phyloP scores from a whole-genome alignment of 2,888 invertebrate species.

The Cataglyphis altisquamis region DNA sequence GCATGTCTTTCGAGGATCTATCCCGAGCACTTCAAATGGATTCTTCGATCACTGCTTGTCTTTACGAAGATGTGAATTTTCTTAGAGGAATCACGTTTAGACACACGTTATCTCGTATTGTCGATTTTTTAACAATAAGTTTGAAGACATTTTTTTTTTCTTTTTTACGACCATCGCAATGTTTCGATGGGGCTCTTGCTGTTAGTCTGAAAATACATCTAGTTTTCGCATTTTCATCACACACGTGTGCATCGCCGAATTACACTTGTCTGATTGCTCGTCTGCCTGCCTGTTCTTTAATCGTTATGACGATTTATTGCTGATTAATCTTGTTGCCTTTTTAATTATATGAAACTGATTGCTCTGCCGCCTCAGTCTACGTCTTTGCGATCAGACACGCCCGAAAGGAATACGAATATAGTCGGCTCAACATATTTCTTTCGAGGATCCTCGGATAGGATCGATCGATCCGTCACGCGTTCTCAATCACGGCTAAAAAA shows the following conservation, averaged over 20 bases:
- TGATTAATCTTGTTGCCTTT: constrained; percentile 37
- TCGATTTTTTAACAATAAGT: constrained; percentile 27
- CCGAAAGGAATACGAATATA: constrained; percentile 43
- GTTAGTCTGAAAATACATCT: constrained; percentile 35
- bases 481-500: constrained; percentile 10
- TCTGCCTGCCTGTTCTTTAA: constrained; percentile 62
- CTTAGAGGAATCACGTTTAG: constrained; percentile 34
- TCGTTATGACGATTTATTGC: constrained; percentile 54
- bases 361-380: constrained; percentile 62
- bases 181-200: constrained; percentile 26
- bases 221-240: constrained; percentile 37
- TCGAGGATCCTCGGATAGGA: constrained; percentile 35
- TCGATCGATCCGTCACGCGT: background rate
- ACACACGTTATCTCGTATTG: background rate
- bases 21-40: constrained; percentile 30
- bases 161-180: constrained; percentile 12
- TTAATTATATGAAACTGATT: constrained; percentile 44
- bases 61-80: background rate
- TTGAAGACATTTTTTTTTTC: background rate
- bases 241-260: constrained; percentile 34
- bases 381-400: constrained; percentile 71
- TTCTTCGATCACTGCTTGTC: constrained; percentile 31
- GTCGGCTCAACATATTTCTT: constrained; percentile 23
- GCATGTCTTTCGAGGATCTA: constrained; percentile 35
- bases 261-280: constrained; percentile 38